Evolutionary conservation across 2,113 vertebrate genomes (phyloP), one percentile per base, ranked within the genome.

Genomic region (Mus spicilegus): DNA sequence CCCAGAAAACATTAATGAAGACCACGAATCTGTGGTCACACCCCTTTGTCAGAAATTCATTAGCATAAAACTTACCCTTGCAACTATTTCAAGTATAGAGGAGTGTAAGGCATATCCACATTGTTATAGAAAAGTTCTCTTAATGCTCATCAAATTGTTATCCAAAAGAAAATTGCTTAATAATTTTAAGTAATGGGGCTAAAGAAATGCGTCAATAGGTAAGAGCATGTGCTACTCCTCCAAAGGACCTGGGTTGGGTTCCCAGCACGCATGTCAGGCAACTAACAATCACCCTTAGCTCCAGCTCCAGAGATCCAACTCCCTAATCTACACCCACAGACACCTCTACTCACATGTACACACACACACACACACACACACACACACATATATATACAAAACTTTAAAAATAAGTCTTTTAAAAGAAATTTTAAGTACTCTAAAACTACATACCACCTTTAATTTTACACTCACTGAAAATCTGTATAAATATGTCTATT

Each of bases 131-230:
- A 88, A 90, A 90, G 30, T 49, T 77, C 72, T 63, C 70, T 88
- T 88, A 51, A 46, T 81, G 30, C 39, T 86, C 7, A 88, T 49
- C 22, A 88, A 96, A 88, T 85, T 97, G 84, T n/a, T n/a, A 85
- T 84, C 4, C 72, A 13, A 93, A 87, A 78, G 5, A 7, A 90
- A 90, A 70, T 11, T 84, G 1, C 17, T 75, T 90, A 73, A 84
- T 51, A 91, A 93, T 63, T 84, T 91, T 46, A 28, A 85, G 26
- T 49, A 17, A 46, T 46, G 16, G 24, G 82, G 16, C 58, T 65
- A 65, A 28, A 67, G 81, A 85, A 28, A 85, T 30, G 61, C 8
- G n/a, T 65, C 6, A 46, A 8, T 8, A 13, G 26, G 19, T 33
- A 33, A 65, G 61, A 65, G 82, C 61, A 65, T 16, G 46, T 65